phyloP scores from a whole-genome alignment of 2,113 vertebrate genomes.

The Acrocephalus kingi region DNA sequence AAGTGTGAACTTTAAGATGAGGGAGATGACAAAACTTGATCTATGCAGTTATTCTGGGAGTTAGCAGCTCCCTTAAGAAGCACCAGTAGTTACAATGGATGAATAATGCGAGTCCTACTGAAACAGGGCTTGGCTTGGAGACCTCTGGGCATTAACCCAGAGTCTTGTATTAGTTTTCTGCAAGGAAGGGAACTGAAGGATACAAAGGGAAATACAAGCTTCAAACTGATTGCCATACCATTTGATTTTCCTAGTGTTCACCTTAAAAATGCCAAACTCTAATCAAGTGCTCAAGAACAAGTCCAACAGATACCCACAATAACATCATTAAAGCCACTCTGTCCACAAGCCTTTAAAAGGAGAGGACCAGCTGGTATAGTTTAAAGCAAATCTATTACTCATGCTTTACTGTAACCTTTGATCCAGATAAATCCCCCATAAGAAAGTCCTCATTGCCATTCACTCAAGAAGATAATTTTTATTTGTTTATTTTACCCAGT shows the following conservation, averaged over 20 bases:
- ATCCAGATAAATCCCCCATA: not conserved
- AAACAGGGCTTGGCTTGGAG: not conserved
- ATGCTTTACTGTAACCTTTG: not conserved
- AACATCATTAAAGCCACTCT: not conserved
- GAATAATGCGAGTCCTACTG: rapidly evolving
- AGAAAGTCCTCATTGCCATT: not conserved
- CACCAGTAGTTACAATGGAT: not conserved
- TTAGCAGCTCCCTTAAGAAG: not conserved
- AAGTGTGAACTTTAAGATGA: not conserved
- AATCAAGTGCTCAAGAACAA: not conserved
- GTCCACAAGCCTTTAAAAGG: not conserved
- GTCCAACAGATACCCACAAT: not conserved
- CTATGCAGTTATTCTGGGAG: not conserved
- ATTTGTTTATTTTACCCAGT: not conserved
- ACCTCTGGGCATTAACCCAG: not conserved
- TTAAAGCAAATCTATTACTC: not conserved
- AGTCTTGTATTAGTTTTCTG: not conserved
- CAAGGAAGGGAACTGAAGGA: not conserved
- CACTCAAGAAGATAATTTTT: not conserved
- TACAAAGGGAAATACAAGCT: not conserved
- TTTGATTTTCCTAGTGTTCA: not conserved
- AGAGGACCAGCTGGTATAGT: not conserved
- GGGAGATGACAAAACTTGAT: not conserved
- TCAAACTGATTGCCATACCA: not conserved
- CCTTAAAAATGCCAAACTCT: not conserved